Evolutionary conservation across 2,113 vertebrate species (phyloP), one percentile per base, ranked within the genome.

Genomic region (Prinia subflava): DNA sequence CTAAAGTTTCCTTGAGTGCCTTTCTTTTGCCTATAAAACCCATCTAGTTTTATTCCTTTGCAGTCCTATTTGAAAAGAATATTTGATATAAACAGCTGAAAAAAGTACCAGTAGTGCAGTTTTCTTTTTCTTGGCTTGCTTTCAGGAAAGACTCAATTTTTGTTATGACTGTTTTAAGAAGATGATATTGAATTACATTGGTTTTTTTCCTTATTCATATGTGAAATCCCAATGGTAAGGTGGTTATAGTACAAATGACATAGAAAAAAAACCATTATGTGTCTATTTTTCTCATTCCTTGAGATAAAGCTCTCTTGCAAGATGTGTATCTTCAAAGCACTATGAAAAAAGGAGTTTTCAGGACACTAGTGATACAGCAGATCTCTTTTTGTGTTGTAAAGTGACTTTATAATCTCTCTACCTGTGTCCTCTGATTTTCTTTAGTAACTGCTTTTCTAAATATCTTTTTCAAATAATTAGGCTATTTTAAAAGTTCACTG

Each of bases 111-210:
- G 27, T 74, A 92, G 50, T 79, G 57, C 87, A 87, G 55, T 76
- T 95, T 89, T 94, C 86, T 95, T 93, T 97, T 92, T 87, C 27
- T 97, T 96, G 92, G 71, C 83, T 86, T 8, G 2, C 47, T 81
- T 92, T 95, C 86, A 93, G 83, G 83, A 95, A 94, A 93, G 64
- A 74, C 74, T 95, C 35, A 41, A 7, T 92, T 95, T 96, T 95
- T 95, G 92, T 95, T 96, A 87, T 94, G 93, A 83, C 89, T 95
- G 67, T 92, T 95, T 88, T 80, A 90, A 92, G 81, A 92, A 56
- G 78, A 69, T 90, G 67, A 63, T 92, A 94, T 85, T 93, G 71
- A 94, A 77, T 96, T 97, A 88, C 85, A 41, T 13, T 88, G 70
- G 0, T 0, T 62, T 94, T 79, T 94, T 88, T 49, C 50, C 68